These are phyloP conservation scores for Megalopta genalis DNA, from an alignment of 1,140 invertebrate species.

Conservation along the genomic window DNA sequence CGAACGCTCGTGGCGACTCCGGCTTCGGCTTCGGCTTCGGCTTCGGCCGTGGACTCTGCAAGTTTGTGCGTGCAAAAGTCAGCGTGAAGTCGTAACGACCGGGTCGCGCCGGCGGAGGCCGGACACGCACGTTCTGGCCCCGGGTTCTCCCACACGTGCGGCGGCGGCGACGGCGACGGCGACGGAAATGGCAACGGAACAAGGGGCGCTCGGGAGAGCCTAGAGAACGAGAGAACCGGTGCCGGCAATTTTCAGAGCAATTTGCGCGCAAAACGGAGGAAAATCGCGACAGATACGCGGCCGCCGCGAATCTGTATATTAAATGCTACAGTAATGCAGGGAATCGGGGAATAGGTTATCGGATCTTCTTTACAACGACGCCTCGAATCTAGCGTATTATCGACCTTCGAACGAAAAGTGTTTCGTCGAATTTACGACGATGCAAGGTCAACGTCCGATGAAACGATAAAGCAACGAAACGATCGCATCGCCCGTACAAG, in stretches of 20 bases:
- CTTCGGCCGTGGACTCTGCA: conserved; percentile 27
- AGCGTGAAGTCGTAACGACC: conserved; percentile 78
- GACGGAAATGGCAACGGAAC: too few species aligned
- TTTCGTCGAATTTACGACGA: too few species aligned
- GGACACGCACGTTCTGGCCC: conserved; percentile 73
- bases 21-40: conserved; percentile 27
- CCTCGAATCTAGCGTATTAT: too few species aligned
- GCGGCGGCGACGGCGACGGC: background rate
- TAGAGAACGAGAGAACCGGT: conserved; percentile 15
- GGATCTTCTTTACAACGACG: too few species aligned
- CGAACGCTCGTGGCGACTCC: conserved; percentile 52
- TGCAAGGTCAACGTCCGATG: too few species aligned
- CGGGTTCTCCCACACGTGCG: conserved; percentile 64
- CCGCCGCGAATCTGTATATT: too few species aligned
- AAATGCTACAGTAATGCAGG: too few species aligned
- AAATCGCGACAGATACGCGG: conserved; percentile 20
- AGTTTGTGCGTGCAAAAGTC: conserved; percentile 73
- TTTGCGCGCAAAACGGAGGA: conserved; percentile 29
- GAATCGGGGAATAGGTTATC: too few species aligned
- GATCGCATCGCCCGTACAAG: too few species aligned
- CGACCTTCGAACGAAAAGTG: too few species aligned
- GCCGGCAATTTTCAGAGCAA: conserved; percentile 41
- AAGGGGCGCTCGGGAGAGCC: too few species aligned
- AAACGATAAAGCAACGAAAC: too few species aligned
- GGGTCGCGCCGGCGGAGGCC: conserved; percentile 65